Evolutionary conservation across 1,140 invertebrate genomes (phyloP).

Genomic region (Lucilia sericata): DNA sequence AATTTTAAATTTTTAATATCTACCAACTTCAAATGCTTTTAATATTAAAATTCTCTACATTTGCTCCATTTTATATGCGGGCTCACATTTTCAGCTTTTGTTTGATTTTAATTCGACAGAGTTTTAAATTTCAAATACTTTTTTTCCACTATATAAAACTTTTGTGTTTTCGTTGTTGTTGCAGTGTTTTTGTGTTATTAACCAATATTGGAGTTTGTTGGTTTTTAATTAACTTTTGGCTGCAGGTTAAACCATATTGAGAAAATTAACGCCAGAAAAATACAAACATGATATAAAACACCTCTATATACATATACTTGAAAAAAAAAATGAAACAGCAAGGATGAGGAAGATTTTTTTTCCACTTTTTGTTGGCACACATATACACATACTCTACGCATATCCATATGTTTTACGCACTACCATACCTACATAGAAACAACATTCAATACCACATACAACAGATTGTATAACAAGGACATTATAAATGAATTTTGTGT

Average conservation of each 20-base stretch:
- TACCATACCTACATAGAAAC: not conserved
- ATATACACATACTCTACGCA: not conserved
- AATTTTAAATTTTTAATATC: no score
- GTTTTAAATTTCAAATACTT: not conserved
- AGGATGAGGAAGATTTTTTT: not conserved
- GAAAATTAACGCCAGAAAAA: constrained; percentile 64
- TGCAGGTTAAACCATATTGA: constrained; percentile 67
- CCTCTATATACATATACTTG: not conserved
- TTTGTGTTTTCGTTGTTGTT: not conserved
- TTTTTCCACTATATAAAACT: not conserved
- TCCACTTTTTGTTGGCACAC: not conserved
- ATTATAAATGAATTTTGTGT: constrained; percentile 20
- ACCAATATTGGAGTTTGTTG: constrained; percentile 60
- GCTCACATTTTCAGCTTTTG: not conserved
- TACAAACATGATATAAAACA: constrained; percentile 49
- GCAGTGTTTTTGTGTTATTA: constrained; percentile 29
- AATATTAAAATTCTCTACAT: no score
- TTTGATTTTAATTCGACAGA: not conserved
- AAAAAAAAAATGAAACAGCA: not conserved
- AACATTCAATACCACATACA: not conserved
- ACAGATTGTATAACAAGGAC: constrained; percentile 29
- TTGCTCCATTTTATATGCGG: no score
- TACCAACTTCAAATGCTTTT: no score
- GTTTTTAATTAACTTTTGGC: constrained; percentile 68
- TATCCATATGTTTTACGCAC: not conserved